Conservation (phyloP, 1,140 invertebrate genomes). For the Macrobrachium nipponense region DNA sequence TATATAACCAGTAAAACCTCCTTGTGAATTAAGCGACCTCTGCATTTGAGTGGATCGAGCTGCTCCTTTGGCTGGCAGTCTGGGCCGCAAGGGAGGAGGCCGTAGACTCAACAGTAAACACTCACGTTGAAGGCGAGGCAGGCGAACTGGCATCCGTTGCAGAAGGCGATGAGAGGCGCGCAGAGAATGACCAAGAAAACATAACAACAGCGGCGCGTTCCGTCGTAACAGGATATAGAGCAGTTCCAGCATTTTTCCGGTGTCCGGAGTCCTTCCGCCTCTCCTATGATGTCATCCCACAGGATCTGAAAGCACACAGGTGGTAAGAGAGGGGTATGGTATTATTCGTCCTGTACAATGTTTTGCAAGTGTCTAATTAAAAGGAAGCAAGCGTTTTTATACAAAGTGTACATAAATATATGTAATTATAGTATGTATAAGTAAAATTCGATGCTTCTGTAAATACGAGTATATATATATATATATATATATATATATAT, state of each 20-base stretch:
- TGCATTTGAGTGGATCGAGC: too few species aligned
- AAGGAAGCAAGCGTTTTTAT: too few species aligned
- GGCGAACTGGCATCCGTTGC: conserved; percentile 80
- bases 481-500: conserved; percentile 1
- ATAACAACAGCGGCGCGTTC: conserved; percentile 79
- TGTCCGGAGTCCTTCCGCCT: conserved; percentile 80
- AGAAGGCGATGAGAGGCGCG: conserved; percentile 77
- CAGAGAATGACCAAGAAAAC: conserved; percentile 76
- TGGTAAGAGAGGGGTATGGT: not conserved
- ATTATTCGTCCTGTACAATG: too few species aligned
- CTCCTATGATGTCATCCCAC: conserved; percentile 83
- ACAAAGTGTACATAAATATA: too few species aligned
- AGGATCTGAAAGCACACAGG: conserved; percentile 72
- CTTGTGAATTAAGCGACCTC: too few species aligned
- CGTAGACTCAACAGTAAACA: not conserved
- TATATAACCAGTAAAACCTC: too few species aligned
- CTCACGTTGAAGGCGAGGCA: conserved; percentile 80
- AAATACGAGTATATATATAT: not conserved
- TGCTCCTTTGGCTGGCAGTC: too few species aligned
- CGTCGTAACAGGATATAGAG: conserved; percentile 77
- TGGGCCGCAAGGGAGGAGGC: too few species aligned
- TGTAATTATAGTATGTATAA: too few species aligned
- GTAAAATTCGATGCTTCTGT: not conserved
- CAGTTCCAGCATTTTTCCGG: conserved; percentile 81
- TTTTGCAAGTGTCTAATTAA: too few species aligned